Conservation (phyloP, 2,888 invertebrate species). For the Chorisops tibialis region DNA sequence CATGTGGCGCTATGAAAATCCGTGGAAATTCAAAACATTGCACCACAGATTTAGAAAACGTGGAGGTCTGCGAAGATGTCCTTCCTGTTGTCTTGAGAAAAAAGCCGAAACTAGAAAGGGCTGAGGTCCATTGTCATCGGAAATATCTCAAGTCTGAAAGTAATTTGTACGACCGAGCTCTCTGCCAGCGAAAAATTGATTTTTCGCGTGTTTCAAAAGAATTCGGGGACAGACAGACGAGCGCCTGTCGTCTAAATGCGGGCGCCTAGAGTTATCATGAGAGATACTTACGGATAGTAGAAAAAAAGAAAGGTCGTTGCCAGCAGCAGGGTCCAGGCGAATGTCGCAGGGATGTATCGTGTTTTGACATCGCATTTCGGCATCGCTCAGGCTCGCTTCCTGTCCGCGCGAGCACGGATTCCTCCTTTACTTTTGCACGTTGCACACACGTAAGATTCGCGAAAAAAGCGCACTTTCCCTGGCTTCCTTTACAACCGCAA, state of each 20-base stretch:
- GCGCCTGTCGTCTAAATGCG: background rate
- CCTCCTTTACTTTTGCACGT: background rate
- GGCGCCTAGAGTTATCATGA: background rate
- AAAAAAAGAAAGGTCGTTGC: slow-evolving; percentile 93
- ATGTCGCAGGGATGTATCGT: slow-evolving; percentile 95
- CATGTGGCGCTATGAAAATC: no score
- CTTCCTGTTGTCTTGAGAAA: no score
- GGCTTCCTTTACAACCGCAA: background rate
- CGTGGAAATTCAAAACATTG: no score
- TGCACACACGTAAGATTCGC: background rate
- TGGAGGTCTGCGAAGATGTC: no score
- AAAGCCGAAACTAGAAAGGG: no score
- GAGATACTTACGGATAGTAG: slow-evolving; percentile 91
- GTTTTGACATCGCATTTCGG: slow-evolving; percentile 96
- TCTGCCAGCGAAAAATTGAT: slow-evolving; percentile 20
- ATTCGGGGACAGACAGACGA: slow-evolving; percentile 4
- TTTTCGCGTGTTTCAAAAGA: slow-evolving; percentile 13
- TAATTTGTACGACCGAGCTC: no score
- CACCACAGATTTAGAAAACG: no score
- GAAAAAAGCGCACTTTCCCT: background rate
- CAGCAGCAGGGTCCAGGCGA: slow-evolving; percentile 95
- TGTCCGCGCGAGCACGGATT: slow-evolving; percentile 8
- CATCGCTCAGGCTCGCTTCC: slow-evolving; percentile 55
- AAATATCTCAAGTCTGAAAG: no score
- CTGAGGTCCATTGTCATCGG: no score